Evolutionary conservation across 2,113 vertebrate genomes (phyloP).

Genomic region (Nymphicus hollandicus): DNA sequence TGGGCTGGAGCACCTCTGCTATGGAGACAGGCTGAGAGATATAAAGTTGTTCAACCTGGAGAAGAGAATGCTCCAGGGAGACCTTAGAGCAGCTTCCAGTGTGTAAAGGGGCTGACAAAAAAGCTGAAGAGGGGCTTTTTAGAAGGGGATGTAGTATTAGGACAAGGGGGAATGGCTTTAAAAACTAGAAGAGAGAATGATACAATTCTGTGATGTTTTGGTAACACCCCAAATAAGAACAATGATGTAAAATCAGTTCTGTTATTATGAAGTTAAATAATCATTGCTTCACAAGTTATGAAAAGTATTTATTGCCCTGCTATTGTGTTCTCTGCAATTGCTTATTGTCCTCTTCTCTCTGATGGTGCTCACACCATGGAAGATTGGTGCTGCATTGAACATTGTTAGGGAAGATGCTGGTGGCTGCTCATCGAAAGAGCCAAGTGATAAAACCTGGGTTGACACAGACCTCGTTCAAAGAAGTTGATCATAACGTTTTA

Average conservation of each 20-base stretch:
- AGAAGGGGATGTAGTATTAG: not conserved
- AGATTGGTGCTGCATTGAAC: fast-evolving
- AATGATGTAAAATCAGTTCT: not conserved
- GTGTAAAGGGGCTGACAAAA: not conserved
- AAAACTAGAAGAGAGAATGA: not conserved
- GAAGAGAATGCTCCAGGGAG: not conserved
- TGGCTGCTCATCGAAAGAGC: not conserved
- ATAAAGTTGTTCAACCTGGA: not conserved
- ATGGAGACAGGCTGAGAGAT: not conserved
- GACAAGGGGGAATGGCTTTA: not conserved
- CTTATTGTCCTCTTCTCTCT: not conserved
- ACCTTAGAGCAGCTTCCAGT: not conserved
- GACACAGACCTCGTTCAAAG: not conserved
- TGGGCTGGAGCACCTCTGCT: not conserved
- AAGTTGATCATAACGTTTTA: fast-evolving
- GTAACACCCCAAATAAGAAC: not conserved
- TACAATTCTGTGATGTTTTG: not conserved
- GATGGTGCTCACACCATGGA: fast-evolving
- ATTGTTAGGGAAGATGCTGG: not conserved
- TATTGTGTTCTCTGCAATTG: not conserved
- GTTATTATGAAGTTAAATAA: not conserved
- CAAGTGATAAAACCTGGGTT: not conserved
- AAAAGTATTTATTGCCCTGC: not conserved
- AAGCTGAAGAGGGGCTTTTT: not conserved
- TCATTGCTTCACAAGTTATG: too few species aligned